Base-by-base conservation (phyloP, 2,888 invertebrate species). In the Cryptus viduatorius region DNA sequence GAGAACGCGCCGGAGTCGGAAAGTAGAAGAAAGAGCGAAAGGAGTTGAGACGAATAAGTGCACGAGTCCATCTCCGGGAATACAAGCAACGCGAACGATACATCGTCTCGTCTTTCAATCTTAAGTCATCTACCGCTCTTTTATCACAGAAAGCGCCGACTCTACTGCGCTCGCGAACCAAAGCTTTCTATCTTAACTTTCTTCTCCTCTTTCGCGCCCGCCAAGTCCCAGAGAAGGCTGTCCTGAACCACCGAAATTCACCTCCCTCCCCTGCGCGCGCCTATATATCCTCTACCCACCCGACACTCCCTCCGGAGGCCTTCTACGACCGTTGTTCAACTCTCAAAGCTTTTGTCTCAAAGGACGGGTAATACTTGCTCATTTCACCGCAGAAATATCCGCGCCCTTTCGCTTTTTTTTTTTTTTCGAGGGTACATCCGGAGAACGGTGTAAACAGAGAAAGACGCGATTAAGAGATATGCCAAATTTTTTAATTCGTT, bases 311-410 rank as follows among this genome's bases (percentile, higher is more conserved):
- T 78, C 65, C 73, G 82, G 85, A 77, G 73, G 81, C 73, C 77
- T 81, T 59, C 69, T 79, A 56, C 77, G n/a, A 61, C 77, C 64
- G 44, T 29, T 46, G 19, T 53, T 37, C 56, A 59, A 50, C 75
- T 90, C 88, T 89, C 88, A 83, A 86, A 87, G 89, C 92, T 91
- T 90, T 91, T 90, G 92, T 93, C 91, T 93, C 92, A 93, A 92
- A 92, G 91, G 79, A 91, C 86, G 73, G 37, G 75, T 48, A 78
- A 46, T 90, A 86, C 90, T 92, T 90, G 93, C 91, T 92, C 93
- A 91, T 93, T 92, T 93, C 85, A 89, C 86, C 87, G 89, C 84
- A 80, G 88, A 24, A 78, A 77, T 76, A 71, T 48, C 64, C 71
- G 61, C 64, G 37, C 88, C 88, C 86, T 87, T 88, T 85, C 89